Percentiles rank a stretch among this genome's conserved stretches.
Evolutionary conservation across 1,140 invertebrate genomes (phyloP).

Genomic region (Nixonia krombeini): DNA sequence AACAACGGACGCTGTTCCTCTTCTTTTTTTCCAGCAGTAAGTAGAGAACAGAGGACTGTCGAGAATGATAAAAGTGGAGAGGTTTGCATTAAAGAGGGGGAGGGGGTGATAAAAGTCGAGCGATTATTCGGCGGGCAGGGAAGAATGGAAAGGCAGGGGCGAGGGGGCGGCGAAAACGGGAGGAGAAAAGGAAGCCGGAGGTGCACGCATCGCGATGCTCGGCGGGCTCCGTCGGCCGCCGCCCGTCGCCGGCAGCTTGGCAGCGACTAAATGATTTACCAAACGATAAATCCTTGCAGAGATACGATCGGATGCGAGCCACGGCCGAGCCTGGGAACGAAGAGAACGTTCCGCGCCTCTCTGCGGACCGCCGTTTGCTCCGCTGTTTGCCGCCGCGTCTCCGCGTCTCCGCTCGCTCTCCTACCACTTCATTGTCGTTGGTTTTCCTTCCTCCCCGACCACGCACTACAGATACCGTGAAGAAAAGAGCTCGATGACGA

Average conservation of each 20-base stretch:
- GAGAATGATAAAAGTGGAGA: no score
- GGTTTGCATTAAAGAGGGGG: no score
- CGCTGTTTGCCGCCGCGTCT: constrained; percentile 15
- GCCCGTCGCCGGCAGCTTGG: constrained; percentile 65
- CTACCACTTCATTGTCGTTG: constrained; percentile 32
- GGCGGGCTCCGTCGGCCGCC: constrained; percentile 57
- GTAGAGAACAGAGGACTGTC: no score
- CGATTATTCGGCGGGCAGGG: constrained; percentile 28
- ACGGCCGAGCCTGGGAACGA: constrained; percentile 57
- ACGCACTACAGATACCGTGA: neutral
- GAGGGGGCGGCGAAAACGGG: constrained; percentile 32
- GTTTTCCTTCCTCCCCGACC: constrained; percentile 21
- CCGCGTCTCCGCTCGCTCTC: constrained; percentile 25
- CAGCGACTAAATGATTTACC: constrained; percentile 72
- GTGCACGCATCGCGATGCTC: constrained; percentile 34
- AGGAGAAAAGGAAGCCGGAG: constrained; percentile 24
- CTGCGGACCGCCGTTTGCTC: constrained; percentile 4
- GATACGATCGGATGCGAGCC: constrained; percentile 68
- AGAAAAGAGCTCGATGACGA: neutral
- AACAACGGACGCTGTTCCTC: no score
- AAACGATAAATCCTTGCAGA: constrained; percentile 71
- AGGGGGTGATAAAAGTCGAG: neutral
- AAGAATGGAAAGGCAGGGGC: constrained; percentile 34
- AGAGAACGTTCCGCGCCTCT: no score
- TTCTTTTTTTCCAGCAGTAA: no score